Conservation (phyloP, 1,140 invertebrate genomes). For the Heliconius hermathena region DNA sequence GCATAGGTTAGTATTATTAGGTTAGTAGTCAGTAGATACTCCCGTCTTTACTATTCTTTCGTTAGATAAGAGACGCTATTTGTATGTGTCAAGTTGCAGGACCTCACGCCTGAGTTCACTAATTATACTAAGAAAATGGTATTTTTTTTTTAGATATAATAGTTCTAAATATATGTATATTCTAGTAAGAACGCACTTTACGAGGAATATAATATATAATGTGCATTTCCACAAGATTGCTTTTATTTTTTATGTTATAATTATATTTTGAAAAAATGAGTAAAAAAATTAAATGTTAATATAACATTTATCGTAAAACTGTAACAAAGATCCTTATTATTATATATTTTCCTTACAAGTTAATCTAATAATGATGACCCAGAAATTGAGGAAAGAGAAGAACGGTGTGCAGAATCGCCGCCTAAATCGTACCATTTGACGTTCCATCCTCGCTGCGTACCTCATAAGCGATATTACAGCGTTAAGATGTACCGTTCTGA, state of each 20-base stretch:
- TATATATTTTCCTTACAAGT: constrained; percentile 1
- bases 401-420: background rate
- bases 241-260: background rate
- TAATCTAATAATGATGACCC: constrained; percentile 4
- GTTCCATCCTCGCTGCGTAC: background rate
- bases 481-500: background rate
- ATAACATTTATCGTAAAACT: background rate
- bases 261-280: background rate
- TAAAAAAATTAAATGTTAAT: background rate
- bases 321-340: background rate
- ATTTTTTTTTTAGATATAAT: too few relatives aligned
- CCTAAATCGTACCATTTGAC: background rate
- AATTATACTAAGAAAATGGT: too few relatives aligned
- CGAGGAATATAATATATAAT: too few relatives aligned
- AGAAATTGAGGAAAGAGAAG: background rate
- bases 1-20: too few relatives aligned
- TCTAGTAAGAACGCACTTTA: too few relatives aligned
- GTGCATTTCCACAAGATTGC: too few relatives aligned
- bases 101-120: too few relatives aligned
- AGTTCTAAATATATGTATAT: too few relatives aligned
- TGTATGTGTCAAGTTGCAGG: too few relatives aligned
- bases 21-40: too few relatives aligned
- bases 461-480: constrained; percentile 1
- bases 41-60: too few relatives aligned
- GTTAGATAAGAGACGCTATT: too few relatives aligned